Evolutionary conservation across 2,113 vertebrate genomes (phyloP), one percentile per base, ranked within the genome.

Genomic region (Phyllostomus hastatus): DNA sequence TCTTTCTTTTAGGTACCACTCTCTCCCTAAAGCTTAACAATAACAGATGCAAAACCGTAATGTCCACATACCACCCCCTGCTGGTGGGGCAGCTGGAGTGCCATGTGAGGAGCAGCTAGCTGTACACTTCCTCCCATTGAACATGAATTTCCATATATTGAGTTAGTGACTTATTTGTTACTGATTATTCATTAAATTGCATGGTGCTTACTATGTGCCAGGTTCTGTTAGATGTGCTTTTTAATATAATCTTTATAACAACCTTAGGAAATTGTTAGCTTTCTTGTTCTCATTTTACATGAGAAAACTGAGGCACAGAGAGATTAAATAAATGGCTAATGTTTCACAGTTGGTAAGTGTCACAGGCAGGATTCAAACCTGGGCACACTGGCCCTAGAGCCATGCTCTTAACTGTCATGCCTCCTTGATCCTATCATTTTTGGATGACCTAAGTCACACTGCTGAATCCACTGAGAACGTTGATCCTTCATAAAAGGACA

Each of bases 121-220:
- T 57, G 17, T 61, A 43, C 7, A 28, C 9, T 64, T 69, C 17
- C 35, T 80, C 48, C n/a, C 24, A 1, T 3, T n/a, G 12, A 69
- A 12, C 43, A 11, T 38, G 80, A 24, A 31, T 43, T 67, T 84
- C 35, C 59, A 2, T 33, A 33, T 41, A 50, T 54, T 79, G 52
- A 57, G 26, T 88, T 38, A 50, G 7, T 43, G 38, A 72, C 1
- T 79, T 57, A 81, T 6, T 48, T 87, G 64, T 43, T 85, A 76
- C 38, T 70, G 78, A 11, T 80, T 88, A 72, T 88, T 90, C n/a
- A 94, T 72, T 64, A 95, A 95, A 78, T 80, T 92, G 31, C 5
- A 33, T 1, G 33, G 31, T 64, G 3, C 19, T 57, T 79, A 79
- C 57, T 83, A n/a, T 81, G 7, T 84, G n/a, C 43, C 35, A 81